Evolutionary conservation across 1,140 invertebrate species (phyloP).

Genomic region (Sogatella furcifera): DNA sequence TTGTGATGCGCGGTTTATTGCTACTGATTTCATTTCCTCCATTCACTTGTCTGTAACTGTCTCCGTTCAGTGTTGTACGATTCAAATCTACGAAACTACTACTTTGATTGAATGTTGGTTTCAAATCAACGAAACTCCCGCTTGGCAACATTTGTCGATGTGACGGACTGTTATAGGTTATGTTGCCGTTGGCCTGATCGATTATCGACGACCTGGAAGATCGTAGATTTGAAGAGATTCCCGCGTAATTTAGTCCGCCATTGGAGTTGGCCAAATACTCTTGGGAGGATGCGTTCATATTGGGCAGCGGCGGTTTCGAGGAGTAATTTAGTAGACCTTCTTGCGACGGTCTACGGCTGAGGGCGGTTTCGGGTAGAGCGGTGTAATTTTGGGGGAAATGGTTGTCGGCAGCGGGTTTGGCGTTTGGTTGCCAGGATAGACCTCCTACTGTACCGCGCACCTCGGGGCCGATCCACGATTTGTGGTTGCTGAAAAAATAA

Average conservation of each 20-base stretch:
- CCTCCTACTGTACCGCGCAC: constrained; percentile 20
- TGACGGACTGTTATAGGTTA: background rate
- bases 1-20: background rate
- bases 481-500: background rate
- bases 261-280: background rate
- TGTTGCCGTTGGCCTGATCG: background rate
- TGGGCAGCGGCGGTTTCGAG: background rate
- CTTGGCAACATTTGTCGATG: too few species aligned
- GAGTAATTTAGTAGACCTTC: background rate
- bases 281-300: background rate
- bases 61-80: background rate
- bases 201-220: background rate
- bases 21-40: background rate
- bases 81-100: background rate
- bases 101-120: background rate
- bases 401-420: constrained; percentile 4
- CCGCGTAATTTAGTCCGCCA: background rate
- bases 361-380: background rate
- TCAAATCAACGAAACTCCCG: too few species aligned
- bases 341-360: background rate
- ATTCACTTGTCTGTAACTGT: background rate
- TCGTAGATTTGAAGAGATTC: background rate
- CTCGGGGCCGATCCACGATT: constrained; percentile 19
- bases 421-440: constrained; percentile 8
- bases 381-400: background rate